Evolutionary conservation across 2,888 invertebrate genomes (phyloP).

Genomic region (Beris chalybata): DNA sequence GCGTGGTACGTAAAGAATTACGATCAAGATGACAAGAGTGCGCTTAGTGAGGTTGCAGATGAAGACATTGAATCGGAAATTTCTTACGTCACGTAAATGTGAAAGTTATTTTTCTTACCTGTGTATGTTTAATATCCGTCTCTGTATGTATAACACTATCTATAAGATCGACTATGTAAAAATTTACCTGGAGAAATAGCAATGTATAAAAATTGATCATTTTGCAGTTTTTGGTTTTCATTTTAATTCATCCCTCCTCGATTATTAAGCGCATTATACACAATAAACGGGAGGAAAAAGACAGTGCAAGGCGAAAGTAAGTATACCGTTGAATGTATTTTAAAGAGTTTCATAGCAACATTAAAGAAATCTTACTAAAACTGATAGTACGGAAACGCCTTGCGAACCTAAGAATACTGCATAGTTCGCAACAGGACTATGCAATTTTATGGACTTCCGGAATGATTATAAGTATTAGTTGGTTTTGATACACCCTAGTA

Average conservation of each 20-base stretch:
- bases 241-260: slow-evolving; percentile 12
- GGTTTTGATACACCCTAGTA: too few species aligned
- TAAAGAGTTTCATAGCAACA: too few species aligned
- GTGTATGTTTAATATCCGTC: slow-evolving; percentile 42
- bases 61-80: slow-evolving; percentile 30
- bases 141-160: neutral
- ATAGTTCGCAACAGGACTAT: too few species aligned
- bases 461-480: too few species aligned
- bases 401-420: too few species aligned
- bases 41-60: slow-evolving; percentile 4
- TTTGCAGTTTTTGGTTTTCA: slow-evolving; percentile 31
- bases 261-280: neutral
- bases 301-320: too few species aligned
- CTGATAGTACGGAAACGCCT: too few species aligned
- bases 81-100: slow-evolving; percentile 36
- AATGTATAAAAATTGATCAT: slow-evolving; percentile 21
- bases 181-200: slow-evolving; percentile 18
- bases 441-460: too few species aligned
- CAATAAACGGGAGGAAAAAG: too few species aligned
- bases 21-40: slow-evolving; percentile 32
- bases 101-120: slow-evolving; percentile 40
- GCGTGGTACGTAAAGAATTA: slow-evolving; percentile 51
- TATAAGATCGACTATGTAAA: neutral
- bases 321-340: too few species aligned
- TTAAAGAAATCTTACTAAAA: too few species aligned